phyloP scores from a whole-genome alignment of 2,797 vertebrate species.

The Falco novaeseelandiae region DNA sequence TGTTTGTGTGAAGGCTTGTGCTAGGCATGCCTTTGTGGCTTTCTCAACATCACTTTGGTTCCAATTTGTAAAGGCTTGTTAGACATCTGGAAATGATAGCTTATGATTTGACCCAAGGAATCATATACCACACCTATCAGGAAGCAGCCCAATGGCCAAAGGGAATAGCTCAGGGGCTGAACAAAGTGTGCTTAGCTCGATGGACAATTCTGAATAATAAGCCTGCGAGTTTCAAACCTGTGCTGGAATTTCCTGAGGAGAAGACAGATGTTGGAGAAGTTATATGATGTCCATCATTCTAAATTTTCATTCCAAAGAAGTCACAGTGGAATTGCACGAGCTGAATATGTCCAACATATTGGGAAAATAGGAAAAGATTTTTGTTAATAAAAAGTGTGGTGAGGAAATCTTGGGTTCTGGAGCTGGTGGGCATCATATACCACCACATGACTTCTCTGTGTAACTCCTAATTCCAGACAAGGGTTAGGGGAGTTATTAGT shows the following conservation, averaged over 20 bases:
- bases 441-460: not conserved
- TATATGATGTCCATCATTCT: not conserved
- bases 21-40: not conserved
- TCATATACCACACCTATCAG: not conserved
- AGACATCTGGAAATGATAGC: not conserved
- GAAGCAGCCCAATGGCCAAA: not conserved
- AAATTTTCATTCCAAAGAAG: not conserved
- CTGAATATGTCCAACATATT: not conserved
- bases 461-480: not conserved
- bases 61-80: not conserved
- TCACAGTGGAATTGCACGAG: not conserved
- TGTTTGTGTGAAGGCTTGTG: not conserved
- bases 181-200: not conserved
- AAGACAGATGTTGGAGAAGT: not conserved
- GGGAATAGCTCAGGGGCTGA: not conserved
- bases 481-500: not conserved
- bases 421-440: not conserved
- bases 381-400: not conserved
- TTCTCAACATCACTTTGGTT: not conserved
- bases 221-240: not conserved
- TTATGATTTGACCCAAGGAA: not conserved
- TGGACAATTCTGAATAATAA: not conserved
- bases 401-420: not conserved
- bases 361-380: not conserved
- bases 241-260: not conserved